A percentile compares a stretch with the other conserved stretches of the same genome.
Evolutionary conservation across 2,888 invertebrate genomes (phyloP).

Genomic region (Odontomyia ornata): DNA sequence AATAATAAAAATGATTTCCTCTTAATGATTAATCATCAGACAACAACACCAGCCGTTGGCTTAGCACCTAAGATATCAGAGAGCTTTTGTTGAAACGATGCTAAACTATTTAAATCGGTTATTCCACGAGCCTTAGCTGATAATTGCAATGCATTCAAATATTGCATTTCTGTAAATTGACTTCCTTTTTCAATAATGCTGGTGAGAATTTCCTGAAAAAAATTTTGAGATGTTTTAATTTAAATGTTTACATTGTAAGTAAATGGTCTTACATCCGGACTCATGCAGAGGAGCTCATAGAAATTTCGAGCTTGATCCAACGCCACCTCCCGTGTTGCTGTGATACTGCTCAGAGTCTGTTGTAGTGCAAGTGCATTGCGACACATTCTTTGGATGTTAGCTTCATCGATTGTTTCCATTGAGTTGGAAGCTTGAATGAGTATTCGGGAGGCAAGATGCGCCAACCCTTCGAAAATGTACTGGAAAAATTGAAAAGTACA

Average conservation of each 20-base stretch:
- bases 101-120: constrained; percentile 68
- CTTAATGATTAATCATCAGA: constrained; percentile 63
- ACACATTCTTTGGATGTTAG: constrained; percentile 84
- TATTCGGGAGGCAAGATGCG: constrained; percentile 79
- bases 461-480: constrained; percentile 92
- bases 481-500: constrained; percentile 63
- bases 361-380: constrained; percentile 86
- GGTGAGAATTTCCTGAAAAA: constrained; percentile 80
- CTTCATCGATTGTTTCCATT: constrained; percentile 81
- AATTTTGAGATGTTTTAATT: background rate
- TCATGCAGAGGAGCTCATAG: constrained; percentile 83
- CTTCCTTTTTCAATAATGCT: constrained; percentile 86
- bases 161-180: constrained; percentile 87
- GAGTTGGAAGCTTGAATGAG: constrained; percentile 83
- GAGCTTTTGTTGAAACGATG: constrained; percentile 78
- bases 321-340: constrained; percentile 81
- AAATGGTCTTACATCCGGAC: constrained; percentile 76
- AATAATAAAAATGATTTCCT: background rate
- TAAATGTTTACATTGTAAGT: too few relatives aligned
- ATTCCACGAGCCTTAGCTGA: constrained; percentile 72
- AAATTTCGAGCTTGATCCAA: constrained; percentile 90
- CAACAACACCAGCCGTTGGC: constrained; percentile 80
- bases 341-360: constrained; percentile 85
- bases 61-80: constrained; percentile 80
- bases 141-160: constrained; percentile 84